Conservation (phyloP, 2,888 invertebrate genomes). For the Erannis defoliaria region DNA sequence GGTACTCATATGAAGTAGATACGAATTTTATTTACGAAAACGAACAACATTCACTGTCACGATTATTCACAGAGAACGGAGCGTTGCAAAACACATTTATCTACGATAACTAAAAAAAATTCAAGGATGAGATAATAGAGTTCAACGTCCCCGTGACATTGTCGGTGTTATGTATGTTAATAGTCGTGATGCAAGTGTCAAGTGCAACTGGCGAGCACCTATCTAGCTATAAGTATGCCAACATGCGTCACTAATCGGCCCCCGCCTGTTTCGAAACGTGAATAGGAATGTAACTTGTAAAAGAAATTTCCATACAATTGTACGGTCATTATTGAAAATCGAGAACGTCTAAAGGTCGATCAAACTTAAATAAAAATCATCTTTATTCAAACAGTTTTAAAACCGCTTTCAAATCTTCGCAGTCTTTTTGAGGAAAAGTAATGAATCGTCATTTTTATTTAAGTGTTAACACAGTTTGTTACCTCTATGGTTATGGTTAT, state of each 20-base stretch:
- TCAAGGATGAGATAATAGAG: slow-evolving; percentile 73
- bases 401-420: no score
- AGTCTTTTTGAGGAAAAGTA: no score
- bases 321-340: neutral
- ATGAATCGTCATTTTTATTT: no score
- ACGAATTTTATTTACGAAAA: slow-evolving; percentile 23
- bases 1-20: neutral
- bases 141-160: slow-evolving; percentile 81
- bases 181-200: slow-evolving; percentile 63
- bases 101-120: slow-evolving; percentile 68
- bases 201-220: slow-evolving; percentile 29
- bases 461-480: no score
- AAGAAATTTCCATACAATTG: slow-evolving; percentile 5
- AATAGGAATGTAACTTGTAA: neutral
- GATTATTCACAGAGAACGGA: slow-evolving; percentile 35
- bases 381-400: no score
- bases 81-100: slow-evolving; percentile 45
- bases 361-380: no score
- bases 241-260: slow-evolving; percentile 43
- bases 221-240: slow-evolving; percentile 40
- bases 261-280: slow-evolving; percentile 35
- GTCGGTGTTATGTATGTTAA: slow-evolving; percentile 65
- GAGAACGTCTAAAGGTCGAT: neutral
- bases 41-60: slow-evolving; percentile 23
- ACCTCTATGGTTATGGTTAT: no score